Base-by-base conservation (phyloP, 2,888 invertebrate genomes). In the Protophormia terraenovae region DNA sequence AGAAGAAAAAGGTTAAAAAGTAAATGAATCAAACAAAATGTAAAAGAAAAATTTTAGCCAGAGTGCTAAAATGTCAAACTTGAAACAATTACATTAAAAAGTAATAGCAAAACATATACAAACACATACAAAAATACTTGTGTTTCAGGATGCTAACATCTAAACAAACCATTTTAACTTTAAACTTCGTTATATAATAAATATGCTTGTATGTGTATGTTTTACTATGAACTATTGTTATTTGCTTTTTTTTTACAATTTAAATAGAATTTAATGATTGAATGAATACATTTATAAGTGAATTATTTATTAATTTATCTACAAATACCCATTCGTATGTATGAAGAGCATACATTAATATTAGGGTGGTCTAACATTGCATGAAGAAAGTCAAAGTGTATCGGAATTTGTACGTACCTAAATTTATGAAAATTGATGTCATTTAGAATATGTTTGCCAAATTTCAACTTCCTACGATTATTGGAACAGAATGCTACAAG, bases 21-120 rank as follows among this genome's bases (percentile, higher is more conserved):
- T 8, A 72, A 58, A 24, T 6, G 71, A 27, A 71, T 27, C 14
- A 32, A 58, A 29, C 29, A 72, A 72, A 22, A 22, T 14, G n/a
- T 5, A 58, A 72, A 45, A 27, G 1, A 45, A 10, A 22, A 76
- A 55, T 38, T 45, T 41, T 7, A 66, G 41, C 7, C 66, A 55
- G 14, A 76, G 16, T 76, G 76, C 22, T 55, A 47, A 50, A 76
- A 55, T 76, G 76, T 66, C 64, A 76, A 76, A 76, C 53, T 66
- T n/a, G 32, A 38, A 60, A 53, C 75, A 75, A 53, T 55, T 55
- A 29, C 45, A 32, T 45, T 66, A 62, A 64, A 75, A 62, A 75
- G 38, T 8, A 50, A 16, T n/a, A n/a, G n/a, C n/a, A n/a, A 67
- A 19, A 29, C 47, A 47, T 6, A n/a, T 5, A 41, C 16, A 27